phyloP scores from a whole-genome alignment of 2,113 vertebrate species.

The Odobenus rosmarus region DNA sequence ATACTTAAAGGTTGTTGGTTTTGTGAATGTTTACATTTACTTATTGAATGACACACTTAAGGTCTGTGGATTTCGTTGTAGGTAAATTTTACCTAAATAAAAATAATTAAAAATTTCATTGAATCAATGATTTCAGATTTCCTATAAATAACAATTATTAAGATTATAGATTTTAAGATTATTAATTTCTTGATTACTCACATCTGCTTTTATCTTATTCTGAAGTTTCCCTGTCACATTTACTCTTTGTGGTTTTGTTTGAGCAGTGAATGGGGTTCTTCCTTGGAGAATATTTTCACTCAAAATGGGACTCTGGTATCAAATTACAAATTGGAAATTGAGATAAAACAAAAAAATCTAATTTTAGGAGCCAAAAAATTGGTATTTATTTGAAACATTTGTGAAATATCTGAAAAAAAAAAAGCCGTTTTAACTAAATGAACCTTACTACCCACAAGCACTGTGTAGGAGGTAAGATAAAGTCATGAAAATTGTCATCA shows the following conservation, averaged over 20 bases:
- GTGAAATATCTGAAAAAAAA: background rate
- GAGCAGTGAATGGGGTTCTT: background rate
- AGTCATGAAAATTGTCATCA: background rate
- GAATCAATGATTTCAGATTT: background rate
- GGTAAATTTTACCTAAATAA: background rate
- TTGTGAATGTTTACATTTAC: background rate
- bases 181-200: background rate
- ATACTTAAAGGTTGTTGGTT: background rate
- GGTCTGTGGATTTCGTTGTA: background rate
- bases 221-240: slow-evolving; percentile 19
- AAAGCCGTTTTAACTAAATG: background rate
- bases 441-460: background rate
- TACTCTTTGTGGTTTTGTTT: slow-evolving; percentile 23
- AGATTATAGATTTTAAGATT: background rate
- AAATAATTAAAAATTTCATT: background rate
- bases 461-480: background rate
- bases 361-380: background rate
- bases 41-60: background rate
- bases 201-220: background rate
- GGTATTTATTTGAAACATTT: background rate
- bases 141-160: background rate
- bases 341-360: slow-evolving; percentile 6
- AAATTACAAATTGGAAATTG: slow-evolving; percentile 1
- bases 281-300: slow-evolving; percentile 22
- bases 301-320: background rate